Evolutionary conservation across 2,113 vertebrate species (phyloP).

Genomic region (Aspiorhynchus laticeps): DNA sequence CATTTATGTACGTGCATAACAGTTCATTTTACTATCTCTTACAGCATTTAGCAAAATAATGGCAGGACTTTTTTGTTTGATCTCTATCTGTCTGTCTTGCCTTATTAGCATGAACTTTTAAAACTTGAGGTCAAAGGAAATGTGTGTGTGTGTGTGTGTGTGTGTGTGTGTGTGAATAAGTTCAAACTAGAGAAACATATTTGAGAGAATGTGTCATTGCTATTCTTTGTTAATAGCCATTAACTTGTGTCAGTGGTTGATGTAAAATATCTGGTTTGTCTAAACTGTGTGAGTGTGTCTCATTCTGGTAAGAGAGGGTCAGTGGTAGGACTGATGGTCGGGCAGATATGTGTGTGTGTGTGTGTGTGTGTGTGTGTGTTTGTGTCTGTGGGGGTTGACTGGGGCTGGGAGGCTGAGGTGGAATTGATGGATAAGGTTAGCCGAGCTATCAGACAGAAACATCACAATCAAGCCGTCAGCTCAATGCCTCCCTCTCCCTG

Average conservation of each 20-base stretch:
- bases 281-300: constrained; percentile 38
- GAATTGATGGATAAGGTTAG: constrained; percentile 85
- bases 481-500: constrained; percentile 76
- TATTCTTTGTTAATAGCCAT: constrained; percentile 39
- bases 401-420: constrained; percentile 78
- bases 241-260: constrained; percentile 57
- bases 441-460: constrained; percentile 81
- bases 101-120: constrained; percentile 70
- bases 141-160: constrained; percentile 45
- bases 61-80: constrained; percentile 42
- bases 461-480: constrained; percentile 85
- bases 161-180: constrained; percentile 62
- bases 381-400: constrained; percentile 62
- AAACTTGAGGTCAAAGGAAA: constrained; percentile 71
- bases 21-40: neutral
- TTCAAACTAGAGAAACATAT: constrained; percentile 11
- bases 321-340: constrained; percentile 40
- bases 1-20: neutral
- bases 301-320: constrained; percentile 39
- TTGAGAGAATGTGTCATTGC: constrained; percentile 14
- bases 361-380: constrained; percentile 49
- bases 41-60: neutral
- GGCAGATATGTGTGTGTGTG: constrained; percentile 56
- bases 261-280: constrained; percentile 32
- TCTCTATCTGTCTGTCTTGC: constrained; percentile 70